Evolutionary conservation across 2,113 vertebrate genomes (phyloP).

Genomic region (Perca flavescens): DNA sequence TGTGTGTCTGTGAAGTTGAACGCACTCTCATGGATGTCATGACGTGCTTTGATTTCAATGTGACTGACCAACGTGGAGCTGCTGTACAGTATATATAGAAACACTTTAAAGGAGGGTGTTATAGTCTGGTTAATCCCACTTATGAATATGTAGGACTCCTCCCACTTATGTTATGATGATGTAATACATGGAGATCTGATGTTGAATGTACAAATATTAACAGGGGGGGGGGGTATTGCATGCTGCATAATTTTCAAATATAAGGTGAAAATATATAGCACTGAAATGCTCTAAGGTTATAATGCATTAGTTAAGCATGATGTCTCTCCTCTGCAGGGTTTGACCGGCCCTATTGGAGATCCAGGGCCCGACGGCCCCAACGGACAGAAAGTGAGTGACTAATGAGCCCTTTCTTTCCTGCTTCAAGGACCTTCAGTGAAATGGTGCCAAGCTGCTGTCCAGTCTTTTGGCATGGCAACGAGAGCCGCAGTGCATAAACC

Average conservation of each 20-base stretch:
- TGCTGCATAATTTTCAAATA: not conserved
- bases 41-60: not conserved
- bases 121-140: slow-evolving; percentile 23
- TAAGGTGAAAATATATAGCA: not conserved
- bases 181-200: slow-evolving; percentile 4
- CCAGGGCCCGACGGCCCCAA: slow-evolving; percentile 87
- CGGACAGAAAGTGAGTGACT: slow-evolving; percentile 93
- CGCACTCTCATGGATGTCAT: not conserved
- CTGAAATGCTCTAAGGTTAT: slow-evolving; percentile 9
- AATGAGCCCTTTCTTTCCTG: slow-evolving; percentile 65
- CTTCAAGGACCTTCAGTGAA: slow-evolving; percentile 61
- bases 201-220: not conserved
- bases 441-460: slow-evolving; percentile 70
- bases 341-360: slow-evolving; percentile 93
- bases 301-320: slow-evolving; percentile 55
- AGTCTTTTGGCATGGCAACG: slow-evolving; percentile 51
- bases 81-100: slow-evolving; percentile 20
- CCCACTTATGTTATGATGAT: slow-evolving; percentile 51
- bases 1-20: slow-evolving; percentile 49
- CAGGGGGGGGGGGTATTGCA: not conserved
- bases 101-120: slow-evolving; percentile 6
- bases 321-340: slow-evolving; percentile 86
- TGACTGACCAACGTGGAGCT: not conserved
- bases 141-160: slow-evolving; percentile 46
- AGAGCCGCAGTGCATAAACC: slow-evolving; percentile 72